Evolutionary conservation across 2,797 vertebrate genomes (phyloP), one percentile per base, ranked within the genome.

Genomic region (Remorina albescens): DNA sequence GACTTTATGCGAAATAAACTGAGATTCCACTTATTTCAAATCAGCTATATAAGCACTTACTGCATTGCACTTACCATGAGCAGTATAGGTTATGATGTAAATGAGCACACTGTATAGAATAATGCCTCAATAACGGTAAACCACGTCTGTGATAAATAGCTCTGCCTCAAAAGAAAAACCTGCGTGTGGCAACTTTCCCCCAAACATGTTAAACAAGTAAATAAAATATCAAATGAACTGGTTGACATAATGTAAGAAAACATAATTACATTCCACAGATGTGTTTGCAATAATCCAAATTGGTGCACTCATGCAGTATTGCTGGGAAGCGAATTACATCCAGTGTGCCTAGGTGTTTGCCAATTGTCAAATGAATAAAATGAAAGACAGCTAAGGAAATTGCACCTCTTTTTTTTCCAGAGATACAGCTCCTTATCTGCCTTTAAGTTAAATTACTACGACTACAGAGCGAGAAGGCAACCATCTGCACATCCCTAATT

Each of bases 341-440:
- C 80, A 58, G 71, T 73, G 75, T 88, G 86, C 74, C 67, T 55
- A 84, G 81, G 61, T 91, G 89, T 93, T 92, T 92, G 88, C 82
- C 86, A 90, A 89, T 91, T 91, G 82, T 91, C 86, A 90, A 88
- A 91, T 81, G 76, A 90, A 81, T 67, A 70, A 86, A 91, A 91
- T 88, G 79, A 85, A 60, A 88, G 85, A 91, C 86, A 86, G 89
- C 83, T 74, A 71, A 87, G 87, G 83, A 92, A 92, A 92, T 89
- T 90, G 84, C 79, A 69, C 82, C 76, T 62, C 67, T 34, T 76
- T 81, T 85, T 72, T 85, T 68, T 54, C 7, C 58, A 25, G 59
- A 89, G 89, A 91, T 90, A 85, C 75, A 75, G 66, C 50, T 66
- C 46, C 86, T 90, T 91, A 91, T 92, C 91, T 83, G 62, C 59